phyloP scores from a whole-genome alignment of 2,113 vertebrate species.

The Chiloscyllium plagiosum region DNA sequence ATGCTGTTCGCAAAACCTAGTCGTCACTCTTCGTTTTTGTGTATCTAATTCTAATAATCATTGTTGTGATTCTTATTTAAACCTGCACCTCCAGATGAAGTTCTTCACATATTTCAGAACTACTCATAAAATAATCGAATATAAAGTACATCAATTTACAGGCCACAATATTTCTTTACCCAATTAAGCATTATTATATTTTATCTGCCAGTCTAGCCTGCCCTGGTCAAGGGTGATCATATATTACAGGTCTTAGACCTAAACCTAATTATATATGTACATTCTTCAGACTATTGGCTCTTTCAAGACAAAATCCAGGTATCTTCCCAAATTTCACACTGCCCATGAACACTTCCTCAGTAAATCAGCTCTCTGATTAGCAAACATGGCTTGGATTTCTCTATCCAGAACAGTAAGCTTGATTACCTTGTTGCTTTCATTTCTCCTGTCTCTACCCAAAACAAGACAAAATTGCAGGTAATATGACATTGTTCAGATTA shows the following conservation, averaged over 20 bases:
- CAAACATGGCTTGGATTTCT: not conserved
- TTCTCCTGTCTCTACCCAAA: not conserved
- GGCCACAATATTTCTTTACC: not conserved
- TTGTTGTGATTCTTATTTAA: conserved; percentile 29
- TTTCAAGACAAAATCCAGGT: not conserved
- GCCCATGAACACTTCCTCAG: not conserved
- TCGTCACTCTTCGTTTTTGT: not conserved
- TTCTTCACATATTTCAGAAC: not conserved
- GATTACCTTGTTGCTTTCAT: not conserved
- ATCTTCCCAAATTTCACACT: not conserved
- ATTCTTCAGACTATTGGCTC: not conserved
- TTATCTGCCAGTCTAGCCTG: not conserved
- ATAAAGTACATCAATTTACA: not conserved
- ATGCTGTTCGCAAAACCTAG: not conserved
- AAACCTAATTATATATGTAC: not conserved
- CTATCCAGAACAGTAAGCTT: not conserved
- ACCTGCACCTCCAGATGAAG: too few species aligned
- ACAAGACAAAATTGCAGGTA: not conserved
- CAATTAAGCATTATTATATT: not conserved
- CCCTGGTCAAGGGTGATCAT: not conserved
- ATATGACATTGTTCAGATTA: not conserved
- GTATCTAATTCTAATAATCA: conserved; percentile 4
- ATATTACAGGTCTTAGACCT: not conserved
- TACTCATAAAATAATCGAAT: not conserved
- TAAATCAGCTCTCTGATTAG: not conserved